Conservation (phyloP, 2,888 invertebrate species). For the Dryadula phaetusa region DNA sequence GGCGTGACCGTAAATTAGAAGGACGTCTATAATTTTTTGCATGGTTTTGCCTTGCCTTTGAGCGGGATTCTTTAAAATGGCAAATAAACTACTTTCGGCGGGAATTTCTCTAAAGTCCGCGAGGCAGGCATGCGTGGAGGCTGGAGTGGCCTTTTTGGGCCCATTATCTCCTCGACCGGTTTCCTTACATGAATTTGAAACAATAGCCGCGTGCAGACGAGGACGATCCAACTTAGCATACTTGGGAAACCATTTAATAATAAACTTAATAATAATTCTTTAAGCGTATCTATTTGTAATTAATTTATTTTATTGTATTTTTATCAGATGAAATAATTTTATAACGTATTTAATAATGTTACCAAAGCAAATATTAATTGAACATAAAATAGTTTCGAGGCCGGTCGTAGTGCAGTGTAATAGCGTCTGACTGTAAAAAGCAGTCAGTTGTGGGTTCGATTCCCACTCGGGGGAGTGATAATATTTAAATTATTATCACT, state of each 20-base stretch:
- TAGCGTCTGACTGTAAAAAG: too few relatives aligned
- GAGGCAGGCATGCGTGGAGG: slow-evolving; percentile 57
- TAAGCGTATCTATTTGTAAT: not conserved
- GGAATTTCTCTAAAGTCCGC: slow-evolving; percentile 61
- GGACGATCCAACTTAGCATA: slow-evolving; percentile 55
- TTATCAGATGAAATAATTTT: too few relatives aligned
- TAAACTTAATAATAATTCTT: slow-evolving; percentile 63
- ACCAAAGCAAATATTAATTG: too few relatives aligned
- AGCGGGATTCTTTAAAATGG: slow-evolving; percentile 49
- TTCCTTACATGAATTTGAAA: slow-evolving; percentile 75
- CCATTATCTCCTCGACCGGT: slow-evolving; percentile 76
- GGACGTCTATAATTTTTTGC: slow-evolving; percentile 53
- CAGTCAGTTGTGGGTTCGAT: too few relatives aligned
- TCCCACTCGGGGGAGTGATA: too few relatives aligned
- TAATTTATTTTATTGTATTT: not conserved
- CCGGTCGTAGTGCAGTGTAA: too few relatives aligned
- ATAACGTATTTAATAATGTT: too few relatives aligned
- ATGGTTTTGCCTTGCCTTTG: slow-evolving; percentile 38
- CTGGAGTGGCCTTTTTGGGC: slow-evolving; percentile 58
- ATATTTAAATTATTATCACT: too few relatives aligned
- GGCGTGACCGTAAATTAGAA: slow-evolving; percentile 46
- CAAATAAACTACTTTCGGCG: slow-evolving; percentile 53
- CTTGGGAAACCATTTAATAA: slow-evolving; percentile 53
- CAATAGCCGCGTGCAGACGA: slow-evolving; percentile 64
- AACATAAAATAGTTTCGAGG: too few relatives aligned